Base-by-base conservation (phyloP, 2,797 vertebrate species). In the Protosalanx chinensis region DNA sequence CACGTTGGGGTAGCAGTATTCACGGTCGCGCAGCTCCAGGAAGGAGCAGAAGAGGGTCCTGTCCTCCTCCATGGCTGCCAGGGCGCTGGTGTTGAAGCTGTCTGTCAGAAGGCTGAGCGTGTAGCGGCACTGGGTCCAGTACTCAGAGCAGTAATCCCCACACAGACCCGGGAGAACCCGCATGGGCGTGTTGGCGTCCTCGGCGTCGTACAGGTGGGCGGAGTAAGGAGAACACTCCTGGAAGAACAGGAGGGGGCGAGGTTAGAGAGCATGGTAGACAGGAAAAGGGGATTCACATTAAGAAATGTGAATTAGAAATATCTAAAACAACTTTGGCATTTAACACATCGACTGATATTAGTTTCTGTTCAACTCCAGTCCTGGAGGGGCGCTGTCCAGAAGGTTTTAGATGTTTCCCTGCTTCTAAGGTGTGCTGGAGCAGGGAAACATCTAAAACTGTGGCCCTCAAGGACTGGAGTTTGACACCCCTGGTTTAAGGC, bases 1-100 rank as follows among this genome's bases (percentile, higher is more conserved):
- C 3, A 94, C 92, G 41, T 90, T 94, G 15, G 93, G 94, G 76
- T 93, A 94, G 80, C 93, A 95, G 82, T 95, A 95, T 70, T 94
- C 91, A 0, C 80, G 89, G 84, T 95, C 94, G 72, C 90, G 92
- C 35, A 94, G 87, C 81, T 88, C 93, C 84, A 95, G 85, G 33
- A 84, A 89, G 74, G 89, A 77, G 68, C 93, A 94, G 86, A 94
- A 93, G 70, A 2, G 82, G 5, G 64, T 78, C 3, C 64, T 87
- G 77, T 94, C 88, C 16, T 90, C 89, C 73, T 94, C 92, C 10
- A 92, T 68, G 0, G 35, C 62, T 3, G 79, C 57, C 0, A 88
- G 87, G 59, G 88, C 57, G 72, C 89, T 90, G 71, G 84, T 72
- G 58, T 72, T 74, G 64, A 1, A 0, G 4, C 87, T 73, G 65